Conservation (phyloP, 2,113 vertebrate species). For the Spheniscus mendiculus region DNA sequence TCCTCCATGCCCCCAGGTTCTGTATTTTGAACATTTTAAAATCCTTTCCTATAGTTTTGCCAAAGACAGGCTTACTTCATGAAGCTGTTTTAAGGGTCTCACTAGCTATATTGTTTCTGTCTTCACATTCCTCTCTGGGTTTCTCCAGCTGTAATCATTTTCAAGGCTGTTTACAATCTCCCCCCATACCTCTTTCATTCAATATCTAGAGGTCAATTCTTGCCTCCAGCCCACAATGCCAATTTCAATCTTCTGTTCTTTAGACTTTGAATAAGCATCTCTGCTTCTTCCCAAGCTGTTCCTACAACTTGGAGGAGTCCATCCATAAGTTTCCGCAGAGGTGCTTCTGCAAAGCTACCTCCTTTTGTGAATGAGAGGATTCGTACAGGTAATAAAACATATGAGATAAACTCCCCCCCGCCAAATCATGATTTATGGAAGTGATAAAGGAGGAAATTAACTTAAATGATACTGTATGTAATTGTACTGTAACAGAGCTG, state of each 20-base stretch:
- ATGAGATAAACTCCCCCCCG: neutral
- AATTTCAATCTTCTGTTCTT: neutral
- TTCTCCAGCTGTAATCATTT: conserved; percentile 12
- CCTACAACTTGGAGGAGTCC: neutral
- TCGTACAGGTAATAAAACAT: neutral
- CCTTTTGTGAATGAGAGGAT: neutral
- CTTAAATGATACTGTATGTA: neutral
- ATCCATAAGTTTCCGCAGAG: neutral
- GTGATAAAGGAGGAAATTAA: neutral
- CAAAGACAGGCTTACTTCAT: neutral
- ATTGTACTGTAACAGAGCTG: neutral
- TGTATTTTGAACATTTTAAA: neutral
- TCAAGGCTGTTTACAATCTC: neutral
- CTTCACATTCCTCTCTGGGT: neutral
- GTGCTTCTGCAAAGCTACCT: neutral
- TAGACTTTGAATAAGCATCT: neutral
- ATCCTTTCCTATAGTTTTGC: neutral
- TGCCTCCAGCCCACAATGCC: neutral
- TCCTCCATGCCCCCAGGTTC: neutral
- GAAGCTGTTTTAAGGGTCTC: neutral
- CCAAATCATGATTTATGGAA: neutral
- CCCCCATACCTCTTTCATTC: neutral
- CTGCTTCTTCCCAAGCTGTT: neutral
- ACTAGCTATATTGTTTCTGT: neutral
- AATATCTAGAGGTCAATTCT: neutral